These are phyloP conservation scores for Lepidochitona cinerea DNA, from an alignment of 2,888 invertebrate species.

Conservation along the genomic window DNA sequence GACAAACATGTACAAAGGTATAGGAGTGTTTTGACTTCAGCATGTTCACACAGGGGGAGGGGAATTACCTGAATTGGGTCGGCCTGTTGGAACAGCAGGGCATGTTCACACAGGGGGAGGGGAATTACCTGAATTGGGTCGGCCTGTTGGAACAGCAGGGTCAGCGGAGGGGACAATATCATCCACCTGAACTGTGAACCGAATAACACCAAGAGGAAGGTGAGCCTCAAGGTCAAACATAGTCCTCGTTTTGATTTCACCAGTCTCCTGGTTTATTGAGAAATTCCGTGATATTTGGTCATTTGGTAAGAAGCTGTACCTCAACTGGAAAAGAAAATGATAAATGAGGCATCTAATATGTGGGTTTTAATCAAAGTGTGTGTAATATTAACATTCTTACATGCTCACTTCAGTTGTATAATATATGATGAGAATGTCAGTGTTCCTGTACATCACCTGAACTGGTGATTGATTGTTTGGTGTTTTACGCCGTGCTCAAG, in stretches of 20 bases:
- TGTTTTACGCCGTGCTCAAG: too few species aligned
- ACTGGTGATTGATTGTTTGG: too few species aligned
- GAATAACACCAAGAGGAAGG: constrained; percentile 84
- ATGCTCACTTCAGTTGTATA: too few species aligned
- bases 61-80: constrained; percentile 74
- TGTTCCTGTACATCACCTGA: too few species aligned
- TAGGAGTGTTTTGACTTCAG: too few species aligned
- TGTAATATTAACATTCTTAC: too few species aligned
- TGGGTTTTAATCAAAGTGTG: too few species aligned
- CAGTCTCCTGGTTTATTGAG: constrained; percentile 95
- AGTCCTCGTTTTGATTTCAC: constrained; percentile 94
- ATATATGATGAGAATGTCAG: too few species aligned
- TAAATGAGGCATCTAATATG: too few species aligned
- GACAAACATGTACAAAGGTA: too few species aligned
- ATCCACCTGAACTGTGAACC: constrained; percentile 86
- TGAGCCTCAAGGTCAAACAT: constrained; percentile 96
- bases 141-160: constrained; percentile 78
- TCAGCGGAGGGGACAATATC: constrained; percentile 92
- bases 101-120: too few species aligned
- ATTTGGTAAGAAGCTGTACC: background rate
- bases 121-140: constrained; percentile 74
- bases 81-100: constrained; percentile 78
- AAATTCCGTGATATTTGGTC: constrained; percentile 74
- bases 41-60: too few species aligned
- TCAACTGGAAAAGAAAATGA: background rate